Conservation (phyloP, 2,113 vertebrate genomes). For the Lophius piscatorius region DNA sequence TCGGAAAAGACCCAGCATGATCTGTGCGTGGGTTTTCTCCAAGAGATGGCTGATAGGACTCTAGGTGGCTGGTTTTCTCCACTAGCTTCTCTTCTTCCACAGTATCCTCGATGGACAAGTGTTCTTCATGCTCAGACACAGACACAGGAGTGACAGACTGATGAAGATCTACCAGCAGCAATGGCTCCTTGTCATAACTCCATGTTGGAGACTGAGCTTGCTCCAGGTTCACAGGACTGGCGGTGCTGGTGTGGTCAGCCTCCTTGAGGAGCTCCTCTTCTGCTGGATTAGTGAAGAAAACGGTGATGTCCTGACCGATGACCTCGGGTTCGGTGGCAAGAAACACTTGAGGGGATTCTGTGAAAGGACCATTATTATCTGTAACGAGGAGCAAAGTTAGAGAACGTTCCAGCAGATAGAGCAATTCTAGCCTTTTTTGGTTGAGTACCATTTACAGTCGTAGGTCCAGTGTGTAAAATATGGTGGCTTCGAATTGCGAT, state of each 20-base stretch:
- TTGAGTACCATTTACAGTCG: too few species aligned
- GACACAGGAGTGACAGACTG: conserved; percentile 25
- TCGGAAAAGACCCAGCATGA: conserved; percentile 16
- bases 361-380: conserved; percentile 72
- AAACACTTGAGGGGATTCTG: conserved; percentile 69
- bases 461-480: too few species aligned
- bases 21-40: conserved; percentile 24
- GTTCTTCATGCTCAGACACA: conserved; percentile 21
- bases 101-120: conserved; percentile 13
- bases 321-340: conserved; percentile 77
- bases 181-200: conserved; percentile 5
- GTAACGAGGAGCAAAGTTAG: conserved; percentile 7
- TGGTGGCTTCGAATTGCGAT: too few species aligned
- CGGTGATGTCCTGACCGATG: conserved; percentile 78
- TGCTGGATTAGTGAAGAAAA: conserved; percentile 81
- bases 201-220: not conserved
- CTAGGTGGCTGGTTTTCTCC: conserved; percentile 24
- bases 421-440: too few species aligned
- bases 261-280: conserved; percentile 80
- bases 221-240: conserved; percentile 33
- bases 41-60: conserved; percentile 39
- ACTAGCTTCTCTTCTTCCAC: too few species aligned
- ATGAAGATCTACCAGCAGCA: conserved; percentile 4
- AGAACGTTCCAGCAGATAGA: not conserved
- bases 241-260: conserved; percentile 79